phyloP scores from a whole-genome alignment of 2,113 vertebrate species.

The Gavia stellata region DNA sequence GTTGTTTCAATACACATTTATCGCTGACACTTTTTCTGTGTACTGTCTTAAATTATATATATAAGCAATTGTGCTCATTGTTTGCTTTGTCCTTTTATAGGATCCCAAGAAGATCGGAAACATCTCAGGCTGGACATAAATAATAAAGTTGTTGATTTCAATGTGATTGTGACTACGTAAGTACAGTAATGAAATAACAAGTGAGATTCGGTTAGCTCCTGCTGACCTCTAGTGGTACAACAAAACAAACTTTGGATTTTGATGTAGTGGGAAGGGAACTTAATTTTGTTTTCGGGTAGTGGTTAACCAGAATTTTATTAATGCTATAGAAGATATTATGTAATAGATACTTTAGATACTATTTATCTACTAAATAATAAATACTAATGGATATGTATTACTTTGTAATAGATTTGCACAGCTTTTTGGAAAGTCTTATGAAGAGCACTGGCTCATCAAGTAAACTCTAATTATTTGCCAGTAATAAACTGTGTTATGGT shows the following conservation, averaged over 20 bases:
- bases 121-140: constrained; percentile 87
- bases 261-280: neutral
- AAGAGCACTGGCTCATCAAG: neutral
- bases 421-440: neutral
- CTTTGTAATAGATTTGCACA: neutral
- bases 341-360: neutral
- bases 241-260: neutral
- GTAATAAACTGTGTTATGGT: neutral
- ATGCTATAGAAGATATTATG: neutral
- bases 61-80: neutral
- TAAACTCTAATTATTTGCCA: neutral
- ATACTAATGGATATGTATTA: neutral
- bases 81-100: constrained; percentile 60
- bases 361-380: neutral
- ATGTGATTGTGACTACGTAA: constrained; percentile 94
- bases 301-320: neutral
- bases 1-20: neutral
- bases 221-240: constrained; percentile 44
- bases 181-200: constrained; percentile 33
- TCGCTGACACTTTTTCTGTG: neutral
- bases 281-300: neutral
- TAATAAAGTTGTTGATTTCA: constrained; percentile 78
- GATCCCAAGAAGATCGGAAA: constrained; percentile 87
- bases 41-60: neutral
- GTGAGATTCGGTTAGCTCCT: neutral